These are phyloP conservation scores for Bilobella aurantiaca DNA, from an alignment of 1,140 invertebrate genomes.

Conservation along the genomic window DNA sequence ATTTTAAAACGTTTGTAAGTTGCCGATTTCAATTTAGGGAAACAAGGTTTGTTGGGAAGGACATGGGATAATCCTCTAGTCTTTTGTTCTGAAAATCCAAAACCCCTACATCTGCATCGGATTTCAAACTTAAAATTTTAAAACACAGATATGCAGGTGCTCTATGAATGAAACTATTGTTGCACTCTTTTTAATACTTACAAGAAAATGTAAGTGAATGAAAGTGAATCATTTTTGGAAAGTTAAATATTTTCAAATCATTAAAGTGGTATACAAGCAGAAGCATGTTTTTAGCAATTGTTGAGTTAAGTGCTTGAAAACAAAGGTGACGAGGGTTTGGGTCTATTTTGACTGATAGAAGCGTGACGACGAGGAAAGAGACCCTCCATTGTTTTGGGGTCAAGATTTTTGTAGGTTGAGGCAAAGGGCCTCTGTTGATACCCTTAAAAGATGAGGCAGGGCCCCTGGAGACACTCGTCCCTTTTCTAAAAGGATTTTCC, in stretches of 20 bases:
- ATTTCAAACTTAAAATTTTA: not conserved
- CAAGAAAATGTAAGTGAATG: not conserved
- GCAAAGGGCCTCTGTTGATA: not conserved
- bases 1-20: not conserved
- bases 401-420: not conserved
- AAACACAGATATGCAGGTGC: not conserved
- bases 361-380: constrained; percentile 29
- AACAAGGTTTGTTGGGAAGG: not conserved
- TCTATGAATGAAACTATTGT: not conserved
- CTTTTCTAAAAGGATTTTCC: constrained; percentile 6
- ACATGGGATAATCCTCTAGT: not conserved
- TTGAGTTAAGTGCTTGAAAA: not conserved
- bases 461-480: constrained; percentile 2
- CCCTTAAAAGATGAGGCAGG: not conserved
- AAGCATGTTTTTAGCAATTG: not conserved
- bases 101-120: not conserved
- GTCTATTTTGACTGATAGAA: constrained; percentile 28
- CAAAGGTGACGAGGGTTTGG: not conserved
- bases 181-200: not conserved
- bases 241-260: too few relatives aligned
- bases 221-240: not conserved
- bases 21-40: not conserved
- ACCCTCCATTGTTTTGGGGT: constrained; percentile 7
- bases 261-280: too few relatives aligned
- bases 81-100: not conserved